Percentiles rank a stretch among this genome's conserved stretches.
Evolutionary conservation across 2,888 invertebrate genomes (phyloP).

Genomic region (Oligia latruncula): DNA sequence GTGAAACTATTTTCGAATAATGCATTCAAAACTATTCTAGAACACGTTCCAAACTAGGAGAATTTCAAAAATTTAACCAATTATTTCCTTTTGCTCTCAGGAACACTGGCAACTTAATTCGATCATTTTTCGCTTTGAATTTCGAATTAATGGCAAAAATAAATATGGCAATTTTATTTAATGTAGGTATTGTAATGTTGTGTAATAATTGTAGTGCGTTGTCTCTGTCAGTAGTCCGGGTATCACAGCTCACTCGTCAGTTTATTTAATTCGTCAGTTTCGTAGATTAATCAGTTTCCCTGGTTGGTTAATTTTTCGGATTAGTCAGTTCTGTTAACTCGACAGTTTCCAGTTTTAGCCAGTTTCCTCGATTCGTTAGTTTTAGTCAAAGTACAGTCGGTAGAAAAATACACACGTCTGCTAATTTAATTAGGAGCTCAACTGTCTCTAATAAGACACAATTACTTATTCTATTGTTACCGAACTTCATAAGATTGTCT

Average conservation of each 20-base stretch:
- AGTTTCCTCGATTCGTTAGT: neutral
- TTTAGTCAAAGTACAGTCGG: neutral
- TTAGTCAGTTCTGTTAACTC: neutral
- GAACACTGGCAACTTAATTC: neutral
- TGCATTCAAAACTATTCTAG: neutral
- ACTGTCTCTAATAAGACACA: too few species aligned
- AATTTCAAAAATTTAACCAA: slow-evolving; percentile 2
- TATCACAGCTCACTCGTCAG: neutral
- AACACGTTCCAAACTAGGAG: neutral
- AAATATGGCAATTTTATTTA: neutral
- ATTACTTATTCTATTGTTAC: too few species aligned
- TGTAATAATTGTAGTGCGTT: neutral
- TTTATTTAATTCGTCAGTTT: neutral
- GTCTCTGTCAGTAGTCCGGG: neutral
- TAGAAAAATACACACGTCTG: neutral
- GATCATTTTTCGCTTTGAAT: slow-evolving; percentile 10
- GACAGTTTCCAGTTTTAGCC: neutral
- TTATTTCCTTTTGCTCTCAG: neutral
- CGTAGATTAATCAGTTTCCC: neutral
- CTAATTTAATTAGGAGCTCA: neutral
- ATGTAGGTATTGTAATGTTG: neutral
- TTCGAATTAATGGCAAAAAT: slow-evolving; percentile 6
- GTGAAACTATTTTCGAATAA: slow-evolving; percentile 21
- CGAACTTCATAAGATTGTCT: too few species aligned
- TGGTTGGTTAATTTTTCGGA: neutral